Percentiles rank a stretch among this genome's conserved stretches.
phyloP scores from a whole-genome alignment of 2,888 invertebrate species.

The Epinotia bilunana region DNA sequence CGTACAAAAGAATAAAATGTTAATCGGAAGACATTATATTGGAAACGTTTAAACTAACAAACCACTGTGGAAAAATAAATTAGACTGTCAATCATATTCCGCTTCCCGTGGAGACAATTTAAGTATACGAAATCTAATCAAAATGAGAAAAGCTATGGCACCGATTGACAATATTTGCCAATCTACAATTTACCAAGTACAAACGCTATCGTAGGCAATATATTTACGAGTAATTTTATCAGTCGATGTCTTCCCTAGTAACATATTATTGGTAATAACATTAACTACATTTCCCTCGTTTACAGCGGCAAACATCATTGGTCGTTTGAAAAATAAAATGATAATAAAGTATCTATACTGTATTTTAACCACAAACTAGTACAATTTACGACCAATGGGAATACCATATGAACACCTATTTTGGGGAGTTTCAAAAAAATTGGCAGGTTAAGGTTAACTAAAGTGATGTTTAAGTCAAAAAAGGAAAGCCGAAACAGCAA shows the following conservation, averaged over 20 bases:
- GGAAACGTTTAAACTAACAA: background rate
- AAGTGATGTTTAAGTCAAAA: too few species aligned
- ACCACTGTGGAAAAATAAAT: constrained; percentile 18
- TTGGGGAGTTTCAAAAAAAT: too few species aligned
- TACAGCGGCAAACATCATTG: background rate
- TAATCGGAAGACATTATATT: background rate
- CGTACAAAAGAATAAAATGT: background rate
- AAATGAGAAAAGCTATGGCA: constrained; percentile 1
- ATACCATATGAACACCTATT: background rate
- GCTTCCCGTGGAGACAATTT: background rate
- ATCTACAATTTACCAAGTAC: background rate
- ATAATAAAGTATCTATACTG: background rate
- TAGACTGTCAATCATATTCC: constrained; percentile 27
- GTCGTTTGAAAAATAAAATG: constrained; percentile 2
- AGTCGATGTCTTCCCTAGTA: background rate
- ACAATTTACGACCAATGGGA: constrained; percentile 5
- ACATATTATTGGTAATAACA: background rate
- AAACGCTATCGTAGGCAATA: background rate
- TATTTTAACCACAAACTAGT: background rate
- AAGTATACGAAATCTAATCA: constrained; percentile 2
- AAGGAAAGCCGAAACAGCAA: too few species aligned
- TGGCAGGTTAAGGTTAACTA: too few species aligned
- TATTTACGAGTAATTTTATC: background rate
- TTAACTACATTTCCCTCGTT: background rate
- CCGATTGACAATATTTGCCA: background rate